phyloP scores from a whole-genome alignment of 2,888 invertebrate genomes.

The Empis livida region DNA sequence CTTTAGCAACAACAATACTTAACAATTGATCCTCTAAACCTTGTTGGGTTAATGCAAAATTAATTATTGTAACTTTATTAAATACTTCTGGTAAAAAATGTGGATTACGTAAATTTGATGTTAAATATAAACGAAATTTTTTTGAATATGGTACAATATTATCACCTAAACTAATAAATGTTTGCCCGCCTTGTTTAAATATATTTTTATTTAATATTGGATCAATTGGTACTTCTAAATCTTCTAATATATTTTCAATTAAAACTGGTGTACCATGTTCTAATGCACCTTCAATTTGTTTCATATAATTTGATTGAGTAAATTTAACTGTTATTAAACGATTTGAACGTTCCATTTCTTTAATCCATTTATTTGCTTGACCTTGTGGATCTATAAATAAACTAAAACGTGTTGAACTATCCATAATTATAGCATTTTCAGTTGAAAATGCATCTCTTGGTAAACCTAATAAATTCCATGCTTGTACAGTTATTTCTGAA shows the following conservation, averaged over 20 bases:
- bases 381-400: conserved; percentile 87
- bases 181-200: conserved; percentile 61
- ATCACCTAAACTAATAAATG: conserved; percentile 74
- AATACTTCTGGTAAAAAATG: conserved; percentile 79
- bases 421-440: conserved; percentile 77
- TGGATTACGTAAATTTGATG: conserved; percentile 79
- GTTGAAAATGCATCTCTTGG: conserved; percentile 76
- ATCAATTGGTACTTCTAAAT: conserved; percentile 75
- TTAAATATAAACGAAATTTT: conserved; percentile 72
- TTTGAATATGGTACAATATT: conserved; percentile 65
- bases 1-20: conserved; percentile 77
- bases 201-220: conserved; percentile 66
- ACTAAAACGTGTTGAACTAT: conserved; percentile 75
- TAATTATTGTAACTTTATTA: conserved; percentile 73
- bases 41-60: conserved; percentile 64
- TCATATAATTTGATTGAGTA: conserved; percentile 34
- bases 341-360: conserved; percentile 58
- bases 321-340: conserved; percentile 30
- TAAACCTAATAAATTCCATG: conserved; percentile 75
- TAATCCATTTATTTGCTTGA: conserved; percentile 86
- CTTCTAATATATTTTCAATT: conserved; percentile 73
- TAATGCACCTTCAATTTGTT: conserved; percentile 49
- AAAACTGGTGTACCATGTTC: conserved; percentile 63
- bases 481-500: conserved; percentile 57
- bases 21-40: conserved; percentile 78